These are phyloP conservation scores for Benthochromis sp. DNA, from an alignment of 2,113 vertebrate species.

Conservation along the genomic window DNA sequence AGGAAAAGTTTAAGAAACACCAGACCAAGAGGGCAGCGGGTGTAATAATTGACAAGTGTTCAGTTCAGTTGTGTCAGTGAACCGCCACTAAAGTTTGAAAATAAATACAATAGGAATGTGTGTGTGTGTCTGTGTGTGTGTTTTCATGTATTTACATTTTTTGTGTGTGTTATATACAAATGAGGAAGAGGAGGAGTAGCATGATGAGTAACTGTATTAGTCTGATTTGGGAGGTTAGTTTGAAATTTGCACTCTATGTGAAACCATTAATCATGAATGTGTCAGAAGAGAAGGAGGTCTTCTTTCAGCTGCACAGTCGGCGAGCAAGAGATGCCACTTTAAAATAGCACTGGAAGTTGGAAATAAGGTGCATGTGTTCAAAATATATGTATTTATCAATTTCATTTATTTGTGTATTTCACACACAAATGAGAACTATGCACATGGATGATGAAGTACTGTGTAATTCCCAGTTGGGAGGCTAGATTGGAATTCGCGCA, in stretches of 20 bases:
- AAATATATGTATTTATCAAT: background rate
- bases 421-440: background rate
- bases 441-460: background rate
- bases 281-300: background rate
- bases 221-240: background rate
- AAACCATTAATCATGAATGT: background rate
- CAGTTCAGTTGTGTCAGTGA: background rate
- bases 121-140: background rate
- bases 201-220: background rate
- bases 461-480: background rate
- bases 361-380: background rate
- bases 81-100: background rate
- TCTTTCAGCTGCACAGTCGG: background rate
- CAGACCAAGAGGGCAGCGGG: background rate
- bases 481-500: background rate
- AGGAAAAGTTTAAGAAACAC: background rate
- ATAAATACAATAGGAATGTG: background rate
- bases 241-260: background rate
- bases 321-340: background rate
- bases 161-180: background rate
- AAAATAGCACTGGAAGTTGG: background rate
- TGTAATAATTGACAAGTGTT: conserved; percentile 68
- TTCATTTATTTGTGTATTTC: background rate
- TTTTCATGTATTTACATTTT: background rate
- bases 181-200: background rate